Evolutionary conservation across 2,113 vertebrate genomes (phyloP).

Genomic region (Scortum barcoo): DNA sequence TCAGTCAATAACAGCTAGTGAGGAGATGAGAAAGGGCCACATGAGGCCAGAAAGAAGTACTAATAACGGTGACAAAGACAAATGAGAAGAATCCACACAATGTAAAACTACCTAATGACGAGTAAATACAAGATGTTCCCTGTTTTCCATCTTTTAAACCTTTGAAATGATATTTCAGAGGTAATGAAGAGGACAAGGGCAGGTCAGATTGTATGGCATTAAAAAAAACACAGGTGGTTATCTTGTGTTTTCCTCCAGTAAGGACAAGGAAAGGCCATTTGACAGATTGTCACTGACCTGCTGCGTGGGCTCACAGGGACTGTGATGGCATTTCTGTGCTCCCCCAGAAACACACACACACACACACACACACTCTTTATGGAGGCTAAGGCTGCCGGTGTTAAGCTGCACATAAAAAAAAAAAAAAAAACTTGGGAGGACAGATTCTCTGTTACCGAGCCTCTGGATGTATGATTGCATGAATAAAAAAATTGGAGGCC

Average conservation of each 20-base stretch:
- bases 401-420: conserved; percentile 15
- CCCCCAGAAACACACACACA: background rate
- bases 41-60: background rate
- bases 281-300: conserved; percentile 1
- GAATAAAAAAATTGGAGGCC: conserved; percentile 24
- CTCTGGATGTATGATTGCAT: conserved; percentile 26
- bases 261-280: conserved; percentile 40
- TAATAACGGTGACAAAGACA: background rate
- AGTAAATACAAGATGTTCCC: background rate
- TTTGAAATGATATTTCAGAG: background rate
- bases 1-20: background rate
- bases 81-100: background rate
- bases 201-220: background rate
- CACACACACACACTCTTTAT: background rate
- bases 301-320: background rate
- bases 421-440: background rate
- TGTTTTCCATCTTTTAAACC: background rate
- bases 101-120: background rate
- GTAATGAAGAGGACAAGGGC: background rate
- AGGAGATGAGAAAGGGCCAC: too few relatives aligned
- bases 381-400: conserved; percentile 12
- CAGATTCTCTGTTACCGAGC: conserved; percentile 6
- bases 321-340: conserved; percentile 21
- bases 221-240: background rate
- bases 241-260: background rate